Percentiles rank a stretch among this genome's conserved stretches.
phyloP scores from a whole-genome alignment of 2,113 vertebrate species.

The Psephotus haematonotus region DNA sequence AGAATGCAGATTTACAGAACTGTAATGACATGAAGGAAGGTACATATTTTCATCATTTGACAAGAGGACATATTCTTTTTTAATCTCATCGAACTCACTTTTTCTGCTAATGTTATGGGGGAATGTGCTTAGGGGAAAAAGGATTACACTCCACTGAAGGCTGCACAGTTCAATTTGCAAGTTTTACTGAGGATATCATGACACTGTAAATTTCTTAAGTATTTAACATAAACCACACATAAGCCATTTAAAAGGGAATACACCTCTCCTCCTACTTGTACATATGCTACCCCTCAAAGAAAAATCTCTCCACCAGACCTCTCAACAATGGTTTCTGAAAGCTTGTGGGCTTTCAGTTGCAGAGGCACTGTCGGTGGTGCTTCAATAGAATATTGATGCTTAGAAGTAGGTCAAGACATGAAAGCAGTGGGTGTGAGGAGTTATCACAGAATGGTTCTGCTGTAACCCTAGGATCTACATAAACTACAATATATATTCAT shows the following conservation, averaged over 20 bases:
- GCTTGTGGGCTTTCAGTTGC: neutral
- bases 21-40: neutral
- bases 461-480: neutral
- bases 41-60: neutral
- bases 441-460: neutral
- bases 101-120: neutral
- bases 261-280: neutral
- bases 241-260: neutral
- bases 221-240: neutral
- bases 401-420: neutral
- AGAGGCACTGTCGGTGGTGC: neutral
- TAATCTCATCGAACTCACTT: neutral
- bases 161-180: neutral
- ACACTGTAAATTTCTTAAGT: neutral
- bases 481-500: neutral
- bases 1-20: neutral
- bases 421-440: neutral
- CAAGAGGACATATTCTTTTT: neutral
- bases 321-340: neutral
- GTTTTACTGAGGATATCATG: neutral
- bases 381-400: neutral
- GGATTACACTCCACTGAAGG: neutral
- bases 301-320: neutral
- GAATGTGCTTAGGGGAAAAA: neutral
- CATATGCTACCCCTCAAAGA: neutral